Evolutionary conservation across 1,140 invertebrate species (phyloP).

Genomic region (Protaetia brevitarsis): DNA sequence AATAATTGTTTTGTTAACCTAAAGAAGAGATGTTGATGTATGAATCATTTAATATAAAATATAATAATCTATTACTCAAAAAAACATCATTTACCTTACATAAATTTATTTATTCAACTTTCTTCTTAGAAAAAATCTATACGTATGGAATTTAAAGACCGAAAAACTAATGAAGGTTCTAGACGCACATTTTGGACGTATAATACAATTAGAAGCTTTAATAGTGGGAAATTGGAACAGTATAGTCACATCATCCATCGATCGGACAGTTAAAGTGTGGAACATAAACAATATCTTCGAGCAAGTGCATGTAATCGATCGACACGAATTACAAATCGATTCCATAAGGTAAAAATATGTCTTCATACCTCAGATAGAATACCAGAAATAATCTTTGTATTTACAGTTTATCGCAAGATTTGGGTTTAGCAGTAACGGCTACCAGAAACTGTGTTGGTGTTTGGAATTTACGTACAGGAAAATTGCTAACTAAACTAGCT

Average conservation of each 20-base stretch:
- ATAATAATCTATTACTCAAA: too few species aligned
- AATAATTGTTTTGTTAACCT: too few species aligned
- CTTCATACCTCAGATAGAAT: neutral
- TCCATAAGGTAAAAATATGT: slow-evolving; percentile 76
- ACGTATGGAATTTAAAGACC: slow-evolving; percentile 85
- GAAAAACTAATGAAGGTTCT: slow-evolving; percentile 83
- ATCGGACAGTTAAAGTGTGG: slow-evolving; percentile 98
- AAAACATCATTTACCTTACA: too few species aligned
- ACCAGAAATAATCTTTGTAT: neutral
- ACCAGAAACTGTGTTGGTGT: slow-evolving; percentile 92
- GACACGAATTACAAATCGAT: slow-evolving; percentile 94
- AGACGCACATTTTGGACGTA: slow-evolving; percentile 95
- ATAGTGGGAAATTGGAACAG: slow-evolving; percentile 90
- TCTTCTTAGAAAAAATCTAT: slow-evolving; percentile 84
- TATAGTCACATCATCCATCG: slow-evolving; percentile 94
- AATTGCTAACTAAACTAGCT: slow-evolving; percentile 79
- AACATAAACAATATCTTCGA: slow-evolving; percentile 99
- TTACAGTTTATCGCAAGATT: slow-evolving; percentile 68
- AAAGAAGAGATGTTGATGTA: too few species aligned
- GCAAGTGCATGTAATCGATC: slow-evolving; percentile 92
- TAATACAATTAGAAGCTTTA: slow-evolving; percentile 84
- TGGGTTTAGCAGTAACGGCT: slow-evolving; percentile 78
- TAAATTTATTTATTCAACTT: too few species aligned
- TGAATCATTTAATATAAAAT: too few species aligned
- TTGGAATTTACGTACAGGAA: slow-evolving; percentile 88